Percentiles rank a stretch among this genome's conserved stretches.
Conservation (phyloP, 2,113 vertebrate genomes). For the Pluvianellus socialis region DNA sequence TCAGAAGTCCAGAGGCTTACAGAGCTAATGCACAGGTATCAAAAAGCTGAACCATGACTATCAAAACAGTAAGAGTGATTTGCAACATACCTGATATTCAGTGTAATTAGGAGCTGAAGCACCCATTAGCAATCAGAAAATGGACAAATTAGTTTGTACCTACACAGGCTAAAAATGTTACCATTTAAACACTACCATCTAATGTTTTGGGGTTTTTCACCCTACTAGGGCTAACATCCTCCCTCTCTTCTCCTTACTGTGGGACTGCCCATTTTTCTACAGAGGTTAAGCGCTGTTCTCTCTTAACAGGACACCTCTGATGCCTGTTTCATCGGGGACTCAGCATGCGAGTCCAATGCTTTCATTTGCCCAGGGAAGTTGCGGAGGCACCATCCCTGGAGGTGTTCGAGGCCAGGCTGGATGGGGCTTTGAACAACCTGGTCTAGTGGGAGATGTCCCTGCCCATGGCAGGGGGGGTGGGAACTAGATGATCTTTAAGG, state of each 20-base stretch:
- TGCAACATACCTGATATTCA: constrained; percentile 75
- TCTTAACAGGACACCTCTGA: neutral
- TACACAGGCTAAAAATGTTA: constrained; percentile 67
- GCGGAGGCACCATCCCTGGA: too few relatives aligned
- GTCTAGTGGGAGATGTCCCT: too few relatives aligned
- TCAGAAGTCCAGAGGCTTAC: neutral
- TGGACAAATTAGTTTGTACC: constrained; percentile 79
- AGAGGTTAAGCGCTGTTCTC: neutral
- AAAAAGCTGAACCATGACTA: neutral
- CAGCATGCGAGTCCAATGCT: neutral
- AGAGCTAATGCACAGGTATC: neutral
- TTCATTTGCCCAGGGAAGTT: neutral
- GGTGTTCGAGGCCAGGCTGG: too few relatives aligned
- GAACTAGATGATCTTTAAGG: too few relatives aligned
- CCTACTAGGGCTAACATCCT: neutral
- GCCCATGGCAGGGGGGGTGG: too few relatives aligned
- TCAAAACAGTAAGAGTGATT: constrained; percentile 2
- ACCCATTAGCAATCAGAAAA: constrained; percentile 83
- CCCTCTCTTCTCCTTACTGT: neutral
- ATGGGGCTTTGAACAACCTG: too few relatives aligned
- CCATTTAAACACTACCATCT: neutral
- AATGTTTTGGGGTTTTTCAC: neutral
- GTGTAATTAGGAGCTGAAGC: constrained; percentile 83
- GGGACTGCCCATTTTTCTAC: neutral
- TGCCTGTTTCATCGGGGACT: neutral